These are phyloP conservation scores for Oxyscelio sp. DNA, from an alignment of 2,888 invertebrate species.

Conservation along the genomic window DNA sequence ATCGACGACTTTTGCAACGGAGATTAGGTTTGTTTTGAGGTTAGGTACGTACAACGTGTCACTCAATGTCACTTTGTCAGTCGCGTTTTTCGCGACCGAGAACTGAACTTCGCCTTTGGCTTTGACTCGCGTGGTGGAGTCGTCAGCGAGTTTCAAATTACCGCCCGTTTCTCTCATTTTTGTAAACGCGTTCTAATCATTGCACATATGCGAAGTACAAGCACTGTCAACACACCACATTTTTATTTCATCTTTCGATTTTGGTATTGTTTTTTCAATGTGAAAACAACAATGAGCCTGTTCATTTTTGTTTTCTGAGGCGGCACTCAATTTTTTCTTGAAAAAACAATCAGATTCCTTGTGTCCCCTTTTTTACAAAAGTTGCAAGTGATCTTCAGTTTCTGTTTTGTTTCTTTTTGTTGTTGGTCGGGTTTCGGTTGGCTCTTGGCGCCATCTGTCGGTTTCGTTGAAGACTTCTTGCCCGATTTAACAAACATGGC, in stretches of 20 bases:
- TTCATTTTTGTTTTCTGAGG: not conserved
- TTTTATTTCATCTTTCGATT: not conserved
- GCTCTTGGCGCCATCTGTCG: not conserved
- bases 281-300: not conserved
- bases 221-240: conserved; percentile 54
- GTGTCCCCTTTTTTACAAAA: conserved; percentile 20
- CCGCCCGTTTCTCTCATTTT: not conserved
- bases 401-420: conserved; percentile 6
- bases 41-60: no score
- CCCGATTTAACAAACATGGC: conserved; percentile 13
- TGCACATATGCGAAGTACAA: conserved; percentile 61
- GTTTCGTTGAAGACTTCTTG: not conserved
- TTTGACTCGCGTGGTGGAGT: not conserved
- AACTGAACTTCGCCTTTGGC: conserved; percentile 30
- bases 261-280: not conserved
- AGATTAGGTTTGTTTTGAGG: no score
- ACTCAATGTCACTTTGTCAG: conserved; percentile 2
- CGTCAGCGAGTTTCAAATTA: conserved; percentile 19
- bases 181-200: conserved; percentile 10
- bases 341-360: conserved; percentile 3
- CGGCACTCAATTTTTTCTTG: not conserved
- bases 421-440: conserved; percentile 5
- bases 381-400: conserved; percentile 3
- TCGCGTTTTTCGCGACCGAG: conserved; percentile 1
- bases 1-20: no score